Base-by-base conservation (phyloP, 2,113 vertebrate genomes). In the Brachypteracias leptosomus region DNA sequence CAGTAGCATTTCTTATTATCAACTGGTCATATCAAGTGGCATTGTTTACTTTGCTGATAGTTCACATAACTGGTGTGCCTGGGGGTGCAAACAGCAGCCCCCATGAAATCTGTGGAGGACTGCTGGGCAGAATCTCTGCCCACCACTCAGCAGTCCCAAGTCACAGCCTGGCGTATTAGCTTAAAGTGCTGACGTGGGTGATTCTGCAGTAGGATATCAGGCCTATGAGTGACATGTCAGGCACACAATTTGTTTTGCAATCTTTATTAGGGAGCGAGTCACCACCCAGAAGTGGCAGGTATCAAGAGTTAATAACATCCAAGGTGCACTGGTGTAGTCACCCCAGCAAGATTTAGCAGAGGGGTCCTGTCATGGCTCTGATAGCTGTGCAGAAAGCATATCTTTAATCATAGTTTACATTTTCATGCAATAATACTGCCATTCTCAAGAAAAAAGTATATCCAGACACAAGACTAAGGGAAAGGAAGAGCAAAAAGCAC, bases 241-340 rank as follows among this genome's bases (percentile, higher is more conserved):
- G 47, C 52, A 59, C 25, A 3, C 0, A 6, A 81, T 77, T 87
- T 70, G 20, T 31, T 66, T 38, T 36, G 33, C 13, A 35, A 1
- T 54, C 63, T 66, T 84, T 54, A 62, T 22, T 67, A 66, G 31
- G 55, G 49, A 57, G 14, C 54, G 11, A 42, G 33, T 46, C 47
- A 19, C 22, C 38, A 42, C 19, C 13, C 24, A 59, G 35, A 63
- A 86, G 38, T 7, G 6, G 33, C 0, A 0, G 3, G 5, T 55
- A 8, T 11, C 2, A 4, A 25, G 42, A 59, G 29, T 59, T 83
- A 83, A 25, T 54, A 51, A 51, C 18, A 63, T 40, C 40, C 12
- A 20, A 42, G 31, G 25, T 66, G 46, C 87, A 36, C 14, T 44
- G 42, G 9, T 59, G 51, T 51, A 87, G 54, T n/a, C 31, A 80